Conservation (phyloP, 1,140 invertebrate species). For the Papilio polyxenes region DNA sequence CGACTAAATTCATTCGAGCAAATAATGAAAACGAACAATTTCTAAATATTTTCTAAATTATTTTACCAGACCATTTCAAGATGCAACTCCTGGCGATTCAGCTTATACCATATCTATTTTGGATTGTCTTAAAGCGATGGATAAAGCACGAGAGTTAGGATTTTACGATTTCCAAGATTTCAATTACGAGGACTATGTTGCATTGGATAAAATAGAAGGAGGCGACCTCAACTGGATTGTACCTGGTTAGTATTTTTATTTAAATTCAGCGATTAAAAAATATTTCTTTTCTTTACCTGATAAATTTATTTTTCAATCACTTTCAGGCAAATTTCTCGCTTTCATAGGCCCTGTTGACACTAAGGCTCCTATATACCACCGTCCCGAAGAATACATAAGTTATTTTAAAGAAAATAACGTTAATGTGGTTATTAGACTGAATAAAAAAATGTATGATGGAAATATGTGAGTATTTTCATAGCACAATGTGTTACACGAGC, state of each 20-base stretch:
- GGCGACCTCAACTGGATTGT: constrained; percentile 99
- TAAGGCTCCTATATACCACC: constrained; percentile 92
- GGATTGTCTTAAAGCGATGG: constrained; percentile 93
- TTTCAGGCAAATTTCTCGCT: constrained; percentile 92
- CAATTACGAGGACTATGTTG: constrained; percentile 96
- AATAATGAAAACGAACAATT: not conserved
- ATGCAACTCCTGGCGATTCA: constrained; percentile 92
- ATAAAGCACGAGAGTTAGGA: constrained; percentile 91
- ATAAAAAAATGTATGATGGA: constrained; percentile 97
- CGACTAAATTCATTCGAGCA: not conserved
- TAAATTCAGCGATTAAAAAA: not conserved
- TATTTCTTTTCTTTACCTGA: not conserved
- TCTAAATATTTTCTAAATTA: not conserved
- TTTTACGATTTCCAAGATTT: constrained; percentile 98
- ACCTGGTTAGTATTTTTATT: constrained; percentile 82
- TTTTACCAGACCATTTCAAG: constrained; percentile 86
- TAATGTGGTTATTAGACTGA: constrained; percentile 92
- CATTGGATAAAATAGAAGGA: constrained; percentile 94
- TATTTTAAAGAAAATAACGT: constrained; percentile 97
- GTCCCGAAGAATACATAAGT: constrained; percentile 96
- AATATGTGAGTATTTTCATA: constrained; percentile 64
- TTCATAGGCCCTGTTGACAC: constrained; percentile 96
- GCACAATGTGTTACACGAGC: not conserved
- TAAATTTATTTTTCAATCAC: not conserved
- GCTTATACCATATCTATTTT: constrained; percentile 90